A percentile compares a stretch with the other conserved stretches of the same genome.
These are phyloP conservation scores for Stratiolaelaps scimitus DNA, from an alignment of 1,140 invertebrate genomes.

Conservation along the genomic window DNA sequence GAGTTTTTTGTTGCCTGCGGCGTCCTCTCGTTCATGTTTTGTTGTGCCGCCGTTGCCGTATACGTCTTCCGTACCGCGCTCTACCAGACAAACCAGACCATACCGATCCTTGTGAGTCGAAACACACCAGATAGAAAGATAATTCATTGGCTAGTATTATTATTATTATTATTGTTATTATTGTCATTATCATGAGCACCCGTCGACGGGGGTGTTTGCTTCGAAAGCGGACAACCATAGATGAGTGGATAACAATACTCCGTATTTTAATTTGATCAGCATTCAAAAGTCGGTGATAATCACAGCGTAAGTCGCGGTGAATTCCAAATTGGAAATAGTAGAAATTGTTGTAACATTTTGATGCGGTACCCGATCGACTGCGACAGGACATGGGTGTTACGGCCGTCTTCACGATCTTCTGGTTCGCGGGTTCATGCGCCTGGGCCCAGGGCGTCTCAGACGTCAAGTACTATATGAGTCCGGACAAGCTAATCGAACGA, in stretches of 20 bases:
- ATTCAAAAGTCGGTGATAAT: constrained; percentile 8
- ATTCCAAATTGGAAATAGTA: background rate
- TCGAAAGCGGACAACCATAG: too few relatives aligned
- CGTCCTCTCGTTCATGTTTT: constrained; percentile 53
- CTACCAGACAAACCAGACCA: constrained; percentile 48
- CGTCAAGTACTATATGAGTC: constrained; percentile 48
- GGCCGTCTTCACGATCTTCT: constrained; percentile 50
- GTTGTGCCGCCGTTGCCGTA: constrained; percentile 47
- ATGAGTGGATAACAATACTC: too few relatives aligned
- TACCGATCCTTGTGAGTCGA: constrained; percentile 44
- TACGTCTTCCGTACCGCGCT: constrained; percentile 50
- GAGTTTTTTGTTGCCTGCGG: constrained; percentile 58
- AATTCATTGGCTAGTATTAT: too few relatives aligned
- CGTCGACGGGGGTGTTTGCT: too few relatives aligned
- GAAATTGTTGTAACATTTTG: constrained; percentile 17
- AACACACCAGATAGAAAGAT: too few relatives aligned
- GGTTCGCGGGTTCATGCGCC: constrained; percentile 53
- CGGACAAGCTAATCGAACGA: constrained; percentile 37
- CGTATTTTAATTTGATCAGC: constrained; percentile 32
- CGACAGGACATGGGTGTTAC: constrained; percentile 52
- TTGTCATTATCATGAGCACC: too few relatives aligned
- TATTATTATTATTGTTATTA: too few relatives aligned
- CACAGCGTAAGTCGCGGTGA: background rate
- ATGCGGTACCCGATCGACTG: constrained; percentile 29
- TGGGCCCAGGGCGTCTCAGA: constrained; percentile 52